Conservation (phyloP, 2,113 vertebrate species). For the Cygnus buccinator region DNA sequence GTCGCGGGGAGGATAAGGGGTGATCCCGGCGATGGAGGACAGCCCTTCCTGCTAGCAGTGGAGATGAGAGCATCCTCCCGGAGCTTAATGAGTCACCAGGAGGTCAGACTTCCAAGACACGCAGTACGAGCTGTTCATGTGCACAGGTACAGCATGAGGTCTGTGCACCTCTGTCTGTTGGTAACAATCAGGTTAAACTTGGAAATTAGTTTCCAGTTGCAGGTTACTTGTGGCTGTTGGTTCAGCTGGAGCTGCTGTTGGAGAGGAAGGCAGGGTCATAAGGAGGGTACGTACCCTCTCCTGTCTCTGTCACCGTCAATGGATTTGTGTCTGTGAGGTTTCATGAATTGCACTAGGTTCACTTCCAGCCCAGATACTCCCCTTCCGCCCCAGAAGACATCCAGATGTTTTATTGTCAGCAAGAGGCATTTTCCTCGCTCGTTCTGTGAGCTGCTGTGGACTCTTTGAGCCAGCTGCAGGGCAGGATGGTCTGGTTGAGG, state of each 20-base stretch:
- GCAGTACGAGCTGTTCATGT: rapidly evolving
- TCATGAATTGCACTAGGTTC: not conserved
- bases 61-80: not conserved
- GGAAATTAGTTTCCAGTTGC: not conserved
- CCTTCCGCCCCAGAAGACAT: not conserved
- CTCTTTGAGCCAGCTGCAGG: not conserved
- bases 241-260: not conserved
- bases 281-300: not conserved
- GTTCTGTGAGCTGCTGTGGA: not conserved
- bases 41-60: rapidly evolving
- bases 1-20: not conserved
- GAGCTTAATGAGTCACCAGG: not conserved
- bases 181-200: not conserved
- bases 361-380: not conserved
- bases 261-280: not conserved
- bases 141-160: not conserved
- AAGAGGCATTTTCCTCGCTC: not conserved
- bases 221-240: not conserved
- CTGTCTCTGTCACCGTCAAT: not conserved
- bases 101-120: not conserved
- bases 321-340: not conserved
- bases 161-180: not conserved
- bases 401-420: not conserved
- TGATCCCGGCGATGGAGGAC: not conserved
- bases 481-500: not conserved